These are phyloP conservation scores for Spondyliosoma cantharus DNA, from an alignment of 2,797 vertebrate species.

Conservation along the genomic window DNA sequence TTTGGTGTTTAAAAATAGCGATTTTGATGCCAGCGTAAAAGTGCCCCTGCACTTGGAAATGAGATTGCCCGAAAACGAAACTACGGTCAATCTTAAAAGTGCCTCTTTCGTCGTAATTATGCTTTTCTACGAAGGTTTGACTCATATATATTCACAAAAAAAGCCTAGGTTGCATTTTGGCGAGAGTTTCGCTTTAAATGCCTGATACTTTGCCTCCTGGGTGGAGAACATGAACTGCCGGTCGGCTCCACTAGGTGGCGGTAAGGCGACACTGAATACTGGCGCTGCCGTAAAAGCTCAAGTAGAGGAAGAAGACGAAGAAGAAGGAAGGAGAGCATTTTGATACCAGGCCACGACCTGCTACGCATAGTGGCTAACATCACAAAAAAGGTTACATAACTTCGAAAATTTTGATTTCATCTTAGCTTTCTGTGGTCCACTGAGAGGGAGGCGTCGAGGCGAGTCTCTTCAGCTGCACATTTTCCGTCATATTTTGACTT, in stretches of 20 bases:
- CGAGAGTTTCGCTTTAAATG: too few relatives aligned
- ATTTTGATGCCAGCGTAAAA: too few relatives aligned
- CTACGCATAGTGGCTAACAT: constrained; percentile 19
- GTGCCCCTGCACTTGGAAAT: too few relatives aligned
- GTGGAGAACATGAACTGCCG: too few relatives aligned
- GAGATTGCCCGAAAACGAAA: too few relatives aligned
- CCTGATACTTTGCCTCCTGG: too few relatives aligned
- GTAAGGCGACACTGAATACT: not conserved
- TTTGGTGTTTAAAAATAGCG: too few relatives aligned
- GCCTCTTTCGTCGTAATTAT: too few relatives aligned
- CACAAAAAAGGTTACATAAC: constrained; percentile 65
- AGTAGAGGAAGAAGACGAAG: constrained; percentile 45
- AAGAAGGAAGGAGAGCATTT: constrained; percentile 49
- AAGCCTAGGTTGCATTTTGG: too few relatives aligned
- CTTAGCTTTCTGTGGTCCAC: constrained; percentile 18
- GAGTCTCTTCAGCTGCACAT: constrained; percentile 16
- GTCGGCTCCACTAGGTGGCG: constrained; percentile 31
- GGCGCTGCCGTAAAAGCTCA: not conserved
- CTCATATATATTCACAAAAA: too few relatives aligned
- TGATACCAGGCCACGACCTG: constrained; percentile 65
- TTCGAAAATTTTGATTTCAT: constrained; percentile 29
- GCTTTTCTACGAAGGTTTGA: too few relatives aligned
- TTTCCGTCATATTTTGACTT: constrained; percentile 52
- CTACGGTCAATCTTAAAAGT: too few relatives aligned
- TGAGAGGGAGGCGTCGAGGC: constrained; percentile 33